phyloP scores from a whole-genome alignment of 2,113 vertebrate species.

The Agelaius phoeniceus region DNA sequence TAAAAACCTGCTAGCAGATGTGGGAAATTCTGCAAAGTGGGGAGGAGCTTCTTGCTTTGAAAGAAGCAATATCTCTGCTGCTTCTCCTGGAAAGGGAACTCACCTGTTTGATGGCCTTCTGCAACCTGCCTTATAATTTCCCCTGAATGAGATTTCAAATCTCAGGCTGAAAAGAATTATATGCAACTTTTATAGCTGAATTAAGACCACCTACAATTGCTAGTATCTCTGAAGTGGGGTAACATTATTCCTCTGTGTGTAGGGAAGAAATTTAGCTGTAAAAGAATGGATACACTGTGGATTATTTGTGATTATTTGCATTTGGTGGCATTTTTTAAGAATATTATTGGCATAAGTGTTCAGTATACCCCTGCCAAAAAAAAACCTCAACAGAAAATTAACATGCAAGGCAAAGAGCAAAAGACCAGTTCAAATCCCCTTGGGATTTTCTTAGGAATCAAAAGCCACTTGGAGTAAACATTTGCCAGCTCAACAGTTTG shows the following conservation, averaged over 20 bases:
- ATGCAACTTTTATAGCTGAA: background rate
- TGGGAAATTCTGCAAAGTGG: background rate
- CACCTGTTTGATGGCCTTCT: background rate
- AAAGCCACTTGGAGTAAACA: slow-evolving; percentile 50
- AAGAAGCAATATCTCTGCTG: background rate
- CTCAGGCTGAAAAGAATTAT: background rate
- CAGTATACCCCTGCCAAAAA: background rate
- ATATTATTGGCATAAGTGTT: background rate
- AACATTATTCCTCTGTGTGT: background rate
- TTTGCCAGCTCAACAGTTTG: slow-evolving; percentile 45
- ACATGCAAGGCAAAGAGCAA: slow-evolving; percentile 10
- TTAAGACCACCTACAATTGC: background rate
- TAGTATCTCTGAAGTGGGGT: background rate
- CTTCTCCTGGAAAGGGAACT: background rate
- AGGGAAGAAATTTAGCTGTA: background rate
- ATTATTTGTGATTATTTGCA: background rate
- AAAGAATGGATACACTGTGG: background rate
- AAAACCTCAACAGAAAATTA: background rate
- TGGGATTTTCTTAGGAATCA: slow-evolving; percentile 34
- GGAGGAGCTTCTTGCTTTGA: background rate
- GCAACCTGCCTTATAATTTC: background rate
- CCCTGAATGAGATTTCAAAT: background rate
- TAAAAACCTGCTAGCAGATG: background rate
- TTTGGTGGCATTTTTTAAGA: slow-evolving; percentile 33
- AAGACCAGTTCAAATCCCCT: background rate